Evolutionary conservation across 2,888 invertebrate species (phyloP).

Genomic region (Labia minor): DNA sequence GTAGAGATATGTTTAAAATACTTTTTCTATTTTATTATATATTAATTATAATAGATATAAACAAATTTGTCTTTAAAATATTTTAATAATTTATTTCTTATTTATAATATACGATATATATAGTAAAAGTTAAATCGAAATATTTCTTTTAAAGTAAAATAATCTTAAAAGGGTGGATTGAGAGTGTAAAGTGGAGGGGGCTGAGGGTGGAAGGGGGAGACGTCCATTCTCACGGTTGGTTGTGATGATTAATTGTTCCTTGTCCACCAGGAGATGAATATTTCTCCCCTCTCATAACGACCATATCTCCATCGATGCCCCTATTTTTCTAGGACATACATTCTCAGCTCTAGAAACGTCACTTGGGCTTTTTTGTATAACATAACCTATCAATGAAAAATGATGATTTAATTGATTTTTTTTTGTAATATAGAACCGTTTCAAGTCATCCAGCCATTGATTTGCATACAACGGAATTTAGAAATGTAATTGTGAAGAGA

Average conservation of each 20-base stretch:
- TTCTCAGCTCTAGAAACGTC: neutral
- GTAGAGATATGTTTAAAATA: no score
- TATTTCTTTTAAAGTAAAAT: no score
- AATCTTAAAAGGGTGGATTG: no score
- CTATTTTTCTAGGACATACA: neutral
- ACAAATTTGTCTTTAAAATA: no score
- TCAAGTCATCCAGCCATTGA: neutral
- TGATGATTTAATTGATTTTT: neutral
- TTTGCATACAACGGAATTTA: slow-evolving; percentile 2
- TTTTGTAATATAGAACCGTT: neutral
- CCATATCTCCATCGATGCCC: neutral
- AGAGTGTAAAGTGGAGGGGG: neutral
- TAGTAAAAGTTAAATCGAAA: no score
- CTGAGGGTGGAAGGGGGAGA: neutral
- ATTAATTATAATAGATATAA: no score
- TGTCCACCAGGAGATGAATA: neutral
- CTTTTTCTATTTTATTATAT: no score
- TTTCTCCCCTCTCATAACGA: neutral
- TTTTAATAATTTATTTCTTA: no score
- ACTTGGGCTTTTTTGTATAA: neutral
- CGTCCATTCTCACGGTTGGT: neutral
- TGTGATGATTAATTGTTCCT: neutral
- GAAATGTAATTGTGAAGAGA: no score
- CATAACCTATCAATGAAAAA: neutral
- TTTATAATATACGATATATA: no score